Evolutionary conservation across 1,140 invertebrate species (phyloP).

Genomic region (Campoletis sonorensis): DNA sequence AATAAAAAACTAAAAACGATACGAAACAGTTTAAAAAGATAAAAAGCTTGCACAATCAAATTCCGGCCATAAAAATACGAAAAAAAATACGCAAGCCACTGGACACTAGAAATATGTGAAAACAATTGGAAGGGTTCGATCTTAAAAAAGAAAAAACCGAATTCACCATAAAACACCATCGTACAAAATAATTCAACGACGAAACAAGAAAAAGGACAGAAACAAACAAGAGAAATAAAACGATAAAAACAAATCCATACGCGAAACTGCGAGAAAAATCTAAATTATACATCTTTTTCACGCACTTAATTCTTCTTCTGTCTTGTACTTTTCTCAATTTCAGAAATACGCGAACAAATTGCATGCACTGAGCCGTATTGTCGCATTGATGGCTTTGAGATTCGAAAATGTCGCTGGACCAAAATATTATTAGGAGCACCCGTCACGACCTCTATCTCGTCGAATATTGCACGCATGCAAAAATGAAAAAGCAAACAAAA

Average conservation of each 20-base stretch:
- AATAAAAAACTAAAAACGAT: too few relatives aligned
- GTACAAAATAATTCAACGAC: not conserved
- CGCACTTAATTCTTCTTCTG: slow-evolving; percentile 39
- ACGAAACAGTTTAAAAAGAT: too few relatives aligned
- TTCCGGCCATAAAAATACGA: slow-evolving; percentile 29
- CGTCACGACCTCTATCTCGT: slow-evolving; percentile 30
- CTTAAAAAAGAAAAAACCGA: not conserved
- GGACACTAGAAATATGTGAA: not conserved
- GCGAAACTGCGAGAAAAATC: slow-evolving; percentile 4
- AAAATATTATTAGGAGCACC: slow-evolving; percentile 59
- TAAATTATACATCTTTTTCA: slow-evolving; percentile 14
- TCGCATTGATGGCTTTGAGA: slow-evolving; percentile 65
- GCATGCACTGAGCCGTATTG: slow-evolving; percentile 67
- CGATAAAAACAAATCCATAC: not conserved
- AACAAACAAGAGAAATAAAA: not conserved
- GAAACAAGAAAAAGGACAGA: not conserved
- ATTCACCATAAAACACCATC: not conserved
- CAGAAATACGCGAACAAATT: slow-evolving; percentile 71
- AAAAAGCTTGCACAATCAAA: slow-evolving; percentile 27
- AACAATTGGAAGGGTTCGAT: not conserved
- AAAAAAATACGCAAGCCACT: slow-evolving; percentile 4
- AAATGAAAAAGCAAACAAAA: not conserved
- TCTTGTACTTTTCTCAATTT: slow-evolving; percentile 16
- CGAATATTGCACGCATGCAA: slow-evolving; percentile 15
- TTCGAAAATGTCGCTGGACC: slow-evolving; percentile 62